Percentiles rank a stretch among this genome's conserved stretches.
These are phyloP conservation scores for Gallinago undulata DNA, from an alignment of 2,113 vertebrate species.

Conservation along the genomic window DNA sequence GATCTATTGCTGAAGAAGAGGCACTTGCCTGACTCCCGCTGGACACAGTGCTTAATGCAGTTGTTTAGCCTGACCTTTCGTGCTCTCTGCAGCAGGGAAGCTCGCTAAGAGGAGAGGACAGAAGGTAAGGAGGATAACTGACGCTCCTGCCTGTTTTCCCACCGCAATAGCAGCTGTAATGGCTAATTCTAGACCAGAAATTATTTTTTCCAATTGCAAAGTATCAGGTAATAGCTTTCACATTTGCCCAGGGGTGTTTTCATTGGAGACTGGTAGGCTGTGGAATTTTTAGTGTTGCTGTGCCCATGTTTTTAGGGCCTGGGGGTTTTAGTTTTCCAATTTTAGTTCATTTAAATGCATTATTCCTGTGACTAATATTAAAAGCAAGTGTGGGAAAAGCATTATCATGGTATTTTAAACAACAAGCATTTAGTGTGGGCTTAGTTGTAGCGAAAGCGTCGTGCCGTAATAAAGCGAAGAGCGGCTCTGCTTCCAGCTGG, in stretches of 20 bases:
- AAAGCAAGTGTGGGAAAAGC: not conserved
- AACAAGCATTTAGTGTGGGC: not conserved
- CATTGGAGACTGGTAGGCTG: not conserved
- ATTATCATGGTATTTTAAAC: not conserved
- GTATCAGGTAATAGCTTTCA: not conserved
- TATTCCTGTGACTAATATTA: not conserved
- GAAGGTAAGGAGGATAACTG: not conserved
- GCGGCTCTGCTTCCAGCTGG: not conserved
- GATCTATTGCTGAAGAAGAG: not conserved
- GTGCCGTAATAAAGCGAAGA: not conserved
- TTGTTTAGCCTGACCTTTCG: not conserved
- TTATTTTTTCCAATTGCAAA: not conserved
- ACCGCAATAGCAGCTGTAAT: not conserved
- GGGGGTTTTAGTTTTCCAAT: not conserved
- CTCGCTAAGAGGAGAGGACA: not conserved
- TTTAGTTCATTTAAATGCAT: slow-evolving; percentile 5
- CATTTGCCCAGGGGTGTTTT: not conserved
- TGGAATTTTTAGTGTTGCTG: not conserved
- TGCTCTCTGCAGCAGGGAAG: not conserved
- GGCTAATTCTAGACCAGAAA: not conserved
- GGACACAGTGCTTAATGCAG: not conserved
- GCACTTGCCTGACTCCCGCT: not conserved
- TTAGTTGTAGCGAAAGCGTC: slow-evolving; percentile 10
- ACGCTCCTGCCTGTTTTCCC: not conserved
- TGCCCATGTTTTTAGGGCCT: not conserved